Evolutionary conservation across 30 jellyfish, hydroid and myxozoan genomes (phyloP).

Genomic region (Thelohanellus kitauei): DNA sequence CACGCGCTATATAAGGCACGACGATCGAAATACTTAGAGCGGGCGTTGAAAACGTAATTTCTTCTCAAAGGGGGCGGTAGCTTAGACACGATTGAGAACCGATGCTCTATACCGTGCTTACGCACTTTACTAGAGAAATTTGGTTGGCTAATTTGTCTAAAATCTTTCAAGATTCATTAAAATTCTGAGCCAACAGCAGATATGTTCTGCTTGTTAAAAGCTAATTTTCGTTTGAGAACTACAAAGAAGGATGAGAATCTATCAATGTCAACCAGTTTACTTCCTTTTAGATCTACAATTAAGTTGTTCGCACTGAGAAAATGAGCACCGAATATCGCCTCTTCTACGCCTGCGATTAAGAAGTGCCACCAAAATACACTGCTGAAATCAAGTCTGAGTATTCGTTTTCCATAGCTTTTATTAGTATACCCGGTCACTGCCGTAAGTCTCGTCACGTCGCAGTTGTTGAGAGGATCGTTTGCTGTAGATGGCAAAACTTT

Average conservation of each 20-base stretch:
- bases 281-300: not conserved
- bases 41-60: no score
- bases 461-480: not conserved
- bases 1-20: no score
- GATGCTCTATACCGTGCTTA: no score
- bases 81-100: no score
- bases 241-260: not conserved
- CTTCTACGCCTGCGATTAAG: slow-evolving; percentile 1
- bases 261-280: slow-evolving; percentile 1
- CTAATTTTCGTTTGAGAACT: not conserved
- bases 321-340: slow-evolving; percentile 5
- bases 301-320: not conserved
- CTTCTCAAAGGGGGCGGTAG: no score
- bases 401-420: slow-evolving; percentile 1
- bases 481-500: slow-evolving; percentile 2
- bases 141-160: no score
- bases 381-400: slow-evolving; percentile 3
- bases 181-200: no score
- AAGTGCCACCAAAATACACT: slow-evolving; percentile 3
- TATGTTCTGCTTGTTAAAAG: no score
- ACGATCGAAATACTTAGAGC: no score
- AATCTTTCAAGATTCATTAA: no score
- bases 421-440: slow-evolving; percentile 4
- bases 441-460: not conserved
- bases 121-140: no score